These are phyloP conservation scores for Parelbella ahira DNA, from an alignment of 2,888 invertebrate species.

Conservation along the genomic window DNA sequence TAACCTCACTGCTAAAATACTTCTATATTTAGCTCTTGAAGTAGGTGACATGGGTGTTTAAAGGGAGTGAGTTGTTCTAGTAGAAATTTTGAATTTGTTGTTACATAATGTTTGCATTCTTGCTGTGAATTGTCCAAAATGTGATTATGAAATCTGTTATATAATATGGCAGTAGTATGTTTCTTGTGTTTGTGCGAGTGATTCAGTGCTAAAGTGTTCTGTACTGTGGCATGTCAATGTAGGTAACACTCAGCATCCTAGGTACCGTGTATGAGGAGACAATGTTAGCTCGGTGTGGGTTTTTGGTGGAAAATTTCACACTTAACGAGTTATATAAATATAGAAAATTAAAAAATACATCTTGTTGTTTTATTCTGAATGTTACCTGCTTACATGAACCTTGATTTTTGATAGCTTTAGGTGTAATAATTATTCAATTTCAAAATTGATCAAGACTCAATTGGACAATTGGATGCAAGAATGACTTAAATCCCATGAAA, in stretches of 20 bases:
- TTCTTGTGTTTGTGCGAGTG: conserved; percentile 48
- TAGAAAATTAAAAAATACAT: conserved; percentile 40
- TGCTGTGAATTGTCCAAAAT: conserved; percentile 56
- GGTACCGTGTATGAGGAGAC: conserved; percentile 24
- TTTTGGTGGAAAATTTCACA: conserved; percentile 67
- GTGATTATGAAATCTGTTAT: conserved; percentile 64
- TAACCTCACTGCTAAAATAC: conserved; percentile 25
- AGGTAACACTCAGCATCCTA: conserved; percentile 36
- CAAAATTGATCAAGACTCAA: too few species aligned
- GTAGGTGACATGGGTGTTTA: conserved; percentile 14
- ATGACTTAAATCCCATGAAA: too few species aligned
- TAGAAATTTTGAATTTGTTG: conserved; percentile 35
- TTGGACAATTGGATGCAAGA: too few species aligned
- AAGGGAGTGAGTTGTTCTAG: conserved; percentile 23
- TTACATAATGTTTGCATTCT: conserved; percentile 34
- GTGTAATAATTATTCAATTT: background rate
- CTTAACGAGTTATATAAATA: conserved; percentile 58
- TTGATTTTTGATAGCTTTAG: background rate
- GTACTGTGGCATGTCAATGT: conserved; percentile 28
- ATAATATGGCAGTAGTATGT: conserved; percentile 53
- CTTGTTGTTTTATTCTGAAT: conserved; percentile 18
- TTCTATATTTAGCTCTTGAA: conserved; percentile 9
- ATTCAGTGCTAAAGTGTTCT: conserved; percentile 35
- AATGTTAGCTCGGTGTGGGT: conserved; percentile 53
- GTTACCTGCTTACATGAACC: background rate